Evolutionary conservation across 1,140 invertebrate genomes (phyloP), one percentile per base, ranked within the genome.

Genomic region (Calosoma granatense): DNA sequence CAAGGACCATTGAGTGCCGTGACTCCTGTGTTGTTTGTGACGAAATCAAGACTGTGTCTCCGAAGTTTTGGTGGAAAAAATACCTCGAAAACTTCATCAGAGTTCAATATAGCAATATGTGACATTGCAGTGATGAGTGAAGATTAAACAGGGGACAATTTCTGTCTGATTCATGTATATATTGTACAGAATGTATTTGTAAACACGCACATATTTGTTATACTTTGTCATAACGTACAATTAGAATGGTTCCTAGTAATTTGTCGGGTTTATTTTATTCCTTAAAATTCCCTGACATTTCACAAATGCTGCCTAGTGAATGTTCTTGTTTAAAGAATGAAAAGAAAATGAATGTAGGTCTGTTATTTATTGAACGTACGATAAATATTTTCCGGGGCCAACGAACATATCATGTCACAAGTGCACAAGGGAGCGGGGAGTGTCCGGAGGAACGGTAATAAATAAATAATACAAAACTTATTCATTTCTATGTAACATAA

Each of bases 11-110:
- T 47, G 17, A 47, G 41, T 47, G 17, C 17, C 15, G 15, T 3
- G 15, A 47, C 41, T 9, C 41, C 41, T 47, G 41, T 47, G 9
- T 17, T 47, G 15, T 47, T 47, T 47, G 41, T 47, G 41, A 47
- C 41, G 15, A 47, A 47, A 47, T 12, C 6, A 4, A 47, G 17
- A 11, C 17, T 47, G 41, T 47, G 41, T 17, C 17, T 47, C 3
- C 41, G 41, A 47, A 47, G 9, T 12, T 47, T 47, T 47, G 17
- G 41, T 47, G 41, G 17, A 17, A 47, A 47, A 12, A 47, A 47
- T 11, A 4, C 17, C 41, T 11, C 41, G 41, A 47, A 9, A 47
- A 47, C 4, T 9, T 3, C 9, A 11, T 11, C 41, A 17, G 17
- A 47, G 17, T 47, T 47, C 17, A 9, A 47, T 47, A 12, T 47